A percentile compares a stretch with the other conserved stretches of the same genome.
phyloP scores from a whole-genome alignment of 2,113 vertebrate genomes.

The Malurus elegans region DNA sequence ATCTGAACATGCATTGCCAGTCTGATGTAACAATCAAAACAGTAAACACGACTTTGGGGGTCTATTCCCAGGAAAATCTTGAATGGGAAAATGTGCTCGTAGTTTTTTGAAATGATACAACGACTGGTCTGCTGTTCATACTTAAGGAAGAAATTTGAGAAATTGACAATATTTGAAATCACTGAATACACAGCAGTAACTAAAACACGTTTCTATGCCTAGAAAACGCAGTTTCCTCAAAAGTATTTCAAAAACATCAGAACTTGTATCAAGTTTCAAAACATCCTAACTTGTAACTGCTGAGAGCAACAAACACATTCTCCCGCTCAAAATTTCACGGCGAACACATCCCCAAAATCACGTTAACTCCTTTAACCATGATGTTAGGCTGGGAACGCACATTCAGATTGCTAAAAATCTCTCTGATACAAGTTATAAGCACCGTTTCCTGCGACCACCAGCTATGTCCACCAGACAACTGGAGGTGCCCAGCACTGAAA shows the following conservation, averaged over 20 bases:
- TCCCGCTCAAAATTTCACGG: not conserved
- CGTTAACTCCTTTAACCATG: accelerated
- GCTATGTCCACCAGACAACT: accelerated
- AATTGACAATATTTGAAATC: not conserved
- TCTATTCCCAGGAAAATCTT: not conserved
- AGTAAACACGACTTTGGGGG: accelerated
- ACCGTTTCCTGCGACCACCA: accelerated
- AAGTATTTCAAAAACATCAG: not conserved
- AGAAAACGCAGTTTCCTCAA: accelerated
- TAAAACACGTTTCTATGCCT: accelerated
- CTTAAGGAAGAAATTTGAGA: not conserved
- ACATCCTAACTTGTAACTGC: not conserved
- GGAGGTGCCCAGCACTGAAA: accelerated
- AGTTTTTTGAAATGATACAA: not conserved
- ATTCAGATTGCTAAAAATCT: not conserved
- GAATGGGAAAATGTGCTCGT: accelerated
- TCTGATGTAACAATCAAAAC: accelerated
- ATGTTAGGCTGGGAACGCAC: accelerated
- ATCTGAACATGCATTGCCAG: accelerated
- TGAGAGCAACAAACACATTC: not conserved
- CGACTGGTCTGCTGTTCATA: accelerated
- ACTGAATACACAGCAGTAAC: not conserved
- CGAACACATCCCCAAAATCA: too few species aligned
- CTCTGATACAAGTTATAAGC: accelerated
- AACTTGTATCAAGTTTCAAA: not conserved